A percentile compares a stretch with the other conserved stretches of the same genome.
phyloP scores from a whole-genome alignment of 2,113 vertebrate species.

The Mesembrinibis cayennensis region DNA sequence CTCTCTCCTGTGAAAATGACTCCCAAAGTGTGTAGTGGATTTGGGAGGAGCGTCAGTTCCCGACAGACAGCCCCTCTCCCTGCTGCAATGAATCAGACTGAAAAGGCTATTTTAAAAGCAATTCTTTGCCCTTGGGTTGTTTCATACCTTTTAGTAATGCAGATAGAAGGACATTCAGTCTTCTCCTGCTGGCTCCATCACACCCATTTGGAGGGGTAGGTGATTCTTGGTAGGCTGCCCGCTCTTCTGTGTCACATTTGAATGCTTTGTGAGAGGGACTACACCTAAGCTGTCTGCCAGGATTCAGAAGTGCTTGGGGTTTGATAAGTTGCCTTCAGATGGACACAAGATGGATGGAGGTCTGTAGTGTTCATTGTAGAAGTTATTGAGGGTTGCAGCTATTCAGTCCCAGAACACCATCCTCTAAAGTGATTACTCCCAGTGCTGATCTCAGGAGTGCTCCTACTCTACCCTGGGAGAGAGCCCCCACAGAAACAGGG shows the following conservation, averaged over 20 bases:
- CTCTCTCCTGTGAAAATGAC: not conserved
- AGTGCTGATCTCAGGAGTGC: not conserved
- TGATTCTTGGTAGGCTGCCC: not conserved
- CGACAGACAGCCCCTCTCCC: not conserved
- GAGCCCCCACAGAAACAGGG: fast-evolving
- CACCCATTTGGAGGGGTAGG: not conserved
- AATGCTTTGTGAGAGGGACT: not conserved
- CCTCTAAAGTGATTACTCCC: not conserved
- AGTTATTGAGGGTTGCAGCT: not conserved
- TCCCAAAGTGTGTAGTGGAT: not conserved
- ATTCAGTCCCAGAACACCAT: not conserved
- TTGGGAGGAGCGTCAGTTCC: not conserved
- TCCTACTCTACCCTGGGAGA: not conserved
- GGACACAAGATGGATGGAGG: not conserved
- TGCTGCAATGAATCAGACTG: not conserved
- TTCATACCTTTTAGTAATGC: not conserved
- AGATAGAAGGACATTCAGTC: not conserved
- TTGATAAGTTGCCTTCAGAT: not conserved
- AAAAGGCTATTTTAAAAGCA: not conserved
- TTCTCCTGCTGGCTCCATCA: not conserved
- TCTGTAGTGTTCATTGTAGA: not conserved
- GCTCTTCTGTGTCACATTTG: fast-evolving
- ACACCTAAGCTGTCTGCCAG: not conserved
- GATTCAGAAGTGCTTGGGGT: not conserved
- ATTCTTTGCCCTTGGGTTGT: not conserved